Percentiles rank a stretch among this genome's conserved stretches.
Evolutionary conservation across 2,888 invertebrate genomes (phyloP).

Genomic region (Lasioglossum figueresi): DNA sequence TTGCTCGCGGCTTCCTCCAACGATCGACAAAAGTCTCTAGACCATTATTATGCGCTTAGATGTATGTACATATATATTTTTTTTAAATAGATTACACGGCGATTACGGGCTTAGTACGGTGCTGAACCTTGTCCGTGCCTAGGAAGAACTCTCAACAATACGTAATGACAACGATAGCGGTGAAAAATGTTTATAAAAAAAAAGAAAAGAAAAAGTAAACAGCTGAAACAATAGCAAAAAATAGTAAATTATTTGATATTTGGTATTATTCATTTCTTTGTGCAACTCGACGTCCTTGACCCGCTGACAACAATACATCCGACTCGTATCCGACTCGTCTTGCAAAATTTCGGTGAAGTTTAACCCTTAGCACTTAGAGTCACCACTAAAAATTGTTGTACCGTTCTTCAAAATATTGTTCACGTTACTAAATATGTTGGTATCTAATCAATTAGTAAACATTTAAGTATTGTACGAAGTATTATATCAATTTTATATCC

Average conservation of each 20-base stretch:
- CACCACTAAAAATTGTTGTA: too few relatives aligned
- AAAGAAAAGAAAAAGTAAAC: neutral
- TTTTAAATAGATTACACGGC: neutral
- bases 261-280: neutral
- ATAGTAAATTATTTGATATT: neutral
- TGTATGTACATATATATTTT: neutral
- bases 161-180: neutral
- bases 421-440: too few relatives aligned
- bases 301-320: neutral
- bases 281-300: neutral
- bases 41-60: neutral
- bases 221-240: neutral
- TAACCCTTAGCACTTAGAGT: too few relatives aligned
- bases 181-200: neutral
- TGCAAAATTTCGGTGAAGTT: neutral
- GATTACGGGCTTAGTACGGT: neutral
- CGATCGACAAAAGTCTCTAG: neutral
- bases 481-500: too few relatives aligned
- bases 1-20: neutral
- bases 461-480: too few relatives aligned
- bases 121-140: neutral
- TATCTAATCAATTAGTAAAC: too few relatives aligned
- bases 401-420: too few relatives aligned
- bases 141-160: neutral
- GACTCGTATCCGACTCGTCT: neutral